Conservation (phyloP, 2,888 invertebrate species). For the Siphlonurus alternatus region DNA sequence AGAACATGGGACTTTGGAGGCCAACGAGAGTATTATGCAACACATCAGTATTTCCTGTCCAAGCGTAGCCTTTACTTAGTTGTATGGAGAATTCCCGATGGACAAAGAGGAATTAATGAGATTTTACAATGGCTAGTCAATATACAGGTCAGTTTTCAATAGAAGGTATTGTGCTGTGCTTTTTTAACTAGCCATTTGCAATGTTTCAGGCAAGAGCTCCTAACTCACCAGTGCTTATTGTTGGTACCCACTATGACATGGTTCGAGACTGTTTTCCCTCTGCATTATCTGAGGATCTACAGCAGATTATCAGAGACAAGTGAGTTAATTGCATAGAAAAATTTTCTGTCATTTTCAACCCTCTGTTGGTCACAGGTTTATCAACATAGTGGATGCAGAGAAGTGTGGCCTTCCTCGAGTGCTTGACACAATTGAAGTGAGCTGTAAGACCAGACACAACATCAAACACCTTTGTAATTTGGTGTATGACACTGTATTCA, state of each 20-base stretch:
- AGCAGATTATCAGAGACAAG: conserved; percentile 68
- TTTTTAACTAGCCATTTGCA: neutral
- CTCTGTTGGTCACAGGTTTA: conserved; percentile 38
- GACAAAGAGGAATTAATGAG: conserved; percentile 73
- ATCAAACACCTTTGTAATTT: conserved; percentile 77
- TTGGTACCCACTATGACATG: conserved; percentile 91
- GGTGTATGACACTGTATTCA: conserved; percentile 86
- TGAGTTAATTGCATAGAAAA: conserved; percentile 13
- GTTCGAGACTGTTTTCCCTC: conserved; percentile 42
- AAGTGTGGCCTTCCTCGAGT: conserved; percentile 90
- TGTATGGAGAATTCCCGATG: conserved; percentile 87
- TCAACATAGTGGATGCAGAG: conserved; percentile 87
- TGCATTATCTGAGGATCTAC: conserved; percentile 58
- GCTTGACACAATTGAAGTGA: conserved; percentile 82
- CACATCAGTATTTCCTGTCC: conserved; percentile 96
- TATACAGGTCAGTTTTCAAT: conserved; percentile 45
- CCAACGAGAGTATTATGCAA: conserved; percentile 94
- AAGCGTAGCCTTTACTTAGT: conserved; percentile 89
- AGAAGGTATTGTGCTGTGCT: neutral
- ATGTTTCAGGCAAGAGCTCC: conserved; percentile 73
- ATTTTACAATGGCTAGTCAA: conserved; percentile 94
- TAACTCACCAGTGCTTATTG: conserved; percentile 88
- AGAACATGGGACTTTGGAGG: conserved; percentile 99
- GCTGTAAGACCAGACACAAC: conserved; percentile 76
- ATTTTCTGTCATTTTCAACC: neutral